Percentiles rank a stretch among this genome's conserved stretches.
These are phyloP conservation scores for Creontiades dilutus DNA, from an alignment of 2,888 invertebrate species.

Conservation along the genomic window DNA sequence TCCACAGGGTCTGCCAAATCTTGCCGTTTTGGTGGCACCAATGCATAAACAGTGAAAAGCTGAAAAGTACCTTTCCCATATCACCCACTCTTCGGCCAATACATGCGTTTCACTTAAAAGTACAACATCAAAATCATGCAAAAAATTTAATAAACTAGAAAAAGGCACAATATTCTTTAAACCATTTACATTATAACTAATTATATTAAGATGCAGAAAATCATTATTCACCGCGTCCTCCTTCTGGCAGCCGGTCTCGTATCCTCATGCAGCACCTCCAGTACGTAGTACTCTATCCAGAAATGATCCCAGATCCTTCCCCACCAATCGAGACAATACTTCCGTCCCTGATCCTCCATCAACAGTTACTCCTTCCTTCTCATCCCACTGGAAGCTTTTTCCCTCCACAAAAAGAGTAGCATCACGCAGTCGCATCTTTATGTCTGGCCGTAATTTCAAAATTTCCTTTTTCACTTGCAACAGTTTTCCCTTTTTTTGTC, in stretches of 20 bases:
- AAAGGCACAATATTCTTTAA: background rate
- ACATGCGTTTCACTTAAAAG: slow-evolving; percentile 40
- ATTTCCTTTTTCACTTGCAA: slow-evolving; percentile 8
- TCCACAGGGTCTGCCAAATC: background rate
- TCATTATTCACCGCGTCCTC: slow-evolving; percentile 1
- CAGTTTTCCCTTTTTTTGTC: slow-evolving; percentile 7
- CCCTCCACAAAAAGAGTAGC: slow-evolving; percentile 6
- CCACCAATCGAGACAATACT: background rate
- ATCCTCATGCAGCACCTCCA: background rate
- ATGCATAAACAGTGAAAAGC: slow-evolving; percentile 24
- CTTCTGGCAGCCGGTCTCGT: slow-evolving; percentile 25
- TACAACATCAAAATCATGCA: slow-evolving; percentile 37
- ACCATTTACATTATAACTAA: slow-evolving; percentile 43
- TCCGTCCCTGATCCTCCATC: slow-evolving; percentile 18
- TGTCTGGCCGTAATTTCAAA: slow-evolving; percentile 20
- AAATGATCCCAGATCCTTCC: slow-evolving; percentile 14
- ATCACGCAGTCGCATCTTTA: slow-evolving; percentile 7
- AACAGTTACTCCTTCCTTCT: slow-evolving; percentile 13
- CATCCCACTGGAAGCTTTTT: background rate
- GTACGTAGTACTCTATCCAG: background rate
- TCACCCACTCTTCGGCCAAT: background rate
- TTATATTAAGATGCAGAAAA: slow-evolving; percentile 5
- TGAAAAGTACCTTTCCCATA: background rate
- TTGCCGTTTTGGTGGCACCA: slow-evolving; percentile 1
- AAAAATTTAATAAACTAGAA: slow-evolving; percentile 30